phyloP scores from a whole-genome alignment of 2,797 vertebrate genomes.

The Molossus molossus region DNA sequence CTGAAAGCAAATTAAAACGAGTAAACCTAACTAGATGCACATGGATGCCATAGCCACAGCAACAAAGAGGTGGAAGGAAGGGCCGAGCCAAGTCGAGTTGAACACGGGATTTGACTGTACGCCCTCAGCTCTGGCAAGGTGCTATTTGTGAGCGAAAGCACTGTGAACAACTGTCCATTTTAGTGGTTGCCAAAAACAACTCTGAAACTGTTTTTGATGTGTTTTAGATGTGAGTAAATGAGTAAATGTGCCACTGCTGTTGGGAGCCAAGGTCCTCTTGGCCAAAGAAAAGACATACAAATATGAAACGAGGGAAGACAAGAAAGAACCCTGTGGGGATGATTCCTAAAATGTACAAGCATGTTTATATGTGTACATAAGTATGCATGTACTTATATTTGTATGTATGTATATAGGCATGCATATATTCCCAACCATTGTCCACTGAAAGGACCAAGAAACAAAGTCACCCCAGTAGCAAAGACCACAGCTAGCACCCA shows the following conservation, averaged over 20 bases:
- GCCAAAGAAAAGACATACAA: neutral
- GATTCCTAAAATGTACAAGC: neutral
- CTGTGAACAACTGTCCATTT: neutral
- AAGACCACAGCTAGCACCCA: neutral
- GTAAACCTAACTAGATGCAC: slow-evolving; percentile 53
- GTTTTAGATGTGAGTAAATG: neutral
- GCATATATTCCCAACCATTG: neutral
- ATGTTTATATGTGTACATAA: neutral
- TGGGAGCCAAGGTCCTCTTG: neutral
- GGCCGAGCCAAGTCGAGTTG: neutral
- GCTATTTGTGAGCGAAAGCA: neutral
- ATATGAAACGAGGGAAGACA: neutral
- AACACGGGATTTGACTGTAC: neutral
- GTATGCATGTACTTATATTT: neutral
- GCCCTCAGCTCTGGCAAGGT: neutral
- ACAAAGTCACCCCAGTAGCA: neutral
- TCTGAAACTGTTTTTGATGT: slow-evolving; percentile 5
- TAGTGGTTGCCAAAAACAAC: slow-evolving; percentile 36
- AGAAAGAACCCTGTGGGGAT: neutral
- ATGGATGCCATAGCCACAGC: neutral
- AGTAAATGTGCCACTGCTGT: neutral
- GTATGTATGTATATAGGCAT: too few species aligned
- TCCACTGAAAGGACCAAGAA: neutral
- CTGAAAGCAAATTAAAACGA: slow-evolving; percentile 60
- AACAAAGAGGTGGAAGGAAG: neutral